Percentiles rank a stretch among this genome's conserved stretches.
phyloP scores from a whole-genome alignment of 2,797 vertebrate species.

The Falco rusticolus region DNA sequence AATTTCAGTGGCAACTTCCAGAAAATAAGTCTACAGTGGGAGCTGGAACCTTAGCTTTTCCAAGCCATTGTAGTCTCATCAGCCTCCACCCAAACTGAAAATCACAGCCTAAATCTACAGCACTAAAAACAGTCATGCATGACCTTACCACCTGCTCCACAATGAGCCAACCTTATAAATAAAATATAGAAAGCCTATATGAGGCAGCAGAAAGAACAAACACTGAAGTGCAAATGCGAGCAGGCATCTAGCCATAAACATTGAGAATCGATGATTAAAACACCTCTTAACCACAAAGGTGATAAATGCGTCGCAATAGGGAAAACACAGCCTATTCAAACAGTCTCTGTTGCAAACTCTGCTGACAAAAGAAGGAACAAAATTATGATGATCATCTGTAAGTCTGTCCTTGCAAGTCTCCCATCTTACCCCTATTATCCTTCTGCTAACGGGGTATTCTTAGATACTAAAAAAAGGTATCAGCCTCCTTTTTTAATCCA shows the following conservation, averaged over 20 bases:
- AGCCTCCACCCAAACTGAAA: constrained; percentile 48
- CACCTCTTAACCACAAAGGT: constrained; percentile 37
- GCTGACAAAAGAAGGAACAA: background rate
- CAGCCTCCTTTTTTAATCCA: background rate
- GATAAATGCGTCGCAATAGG: background rate
- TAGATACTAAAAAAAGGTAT: background rate
- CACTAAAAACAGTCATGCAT: constrained; percentile 64
- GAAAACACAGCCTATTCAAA: background rate
- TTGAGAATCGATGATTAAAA: constrained; percentile 43
- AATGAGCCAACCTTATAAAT: constrained; percentile 62
- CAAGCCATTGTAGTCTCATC: background rate
- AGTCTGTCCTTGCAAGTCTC: background rate
- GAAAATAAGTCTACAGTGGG: background rate
- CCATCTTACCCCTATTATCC: background rate
- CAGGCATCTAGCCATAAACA: constrained; percentile 56
- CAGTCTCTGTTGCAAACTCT: background rate
- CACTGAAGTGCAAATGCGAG: constrained; percentile 43
- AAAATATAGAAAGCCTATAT: constrained; percentile 64
- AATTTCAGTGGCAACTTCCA: background rate
- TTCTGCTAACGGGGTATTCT: background rate
- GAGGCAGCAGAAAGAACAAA: constrained; percentile 63
- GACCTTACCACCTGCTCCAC: constrained; percentile 68
- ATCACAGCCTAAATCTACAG: constrained; percentile 46
- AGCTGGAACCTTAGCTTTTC: constrained; percentile 15
- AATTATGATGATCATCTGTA: background rate